phyloP scores from a whole-genome alignment of 2,888 invertebrate genomes.

The Incurvaria masculella region DNA sequence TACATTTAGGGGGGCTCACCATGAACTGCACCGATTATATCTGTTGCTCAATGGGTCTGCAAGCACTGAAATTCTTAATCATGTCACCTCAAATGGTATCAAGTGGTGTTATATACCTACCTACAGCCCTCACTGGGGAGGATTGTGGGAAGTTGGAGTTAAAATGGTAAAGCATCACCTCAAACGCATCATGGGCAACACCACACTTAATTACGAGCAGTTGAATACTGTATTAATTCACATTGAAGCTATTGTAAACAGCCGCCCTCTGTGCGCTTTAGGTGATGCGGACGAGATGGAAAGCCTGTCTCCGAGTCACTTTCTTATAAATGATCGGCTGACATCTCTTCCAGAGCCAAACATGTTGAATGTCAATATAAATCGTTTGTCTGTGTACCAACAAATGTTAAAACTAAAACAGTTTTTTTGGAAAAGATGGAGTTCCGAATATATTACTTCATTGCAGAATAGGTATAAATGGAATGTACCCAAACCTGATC shows the following conservation, averaged over 20 bases:
- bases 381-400: not conserved
- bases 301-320: not conserved
- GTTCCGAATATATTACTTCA: not conserved
- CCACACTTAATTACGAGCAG: not conserved
- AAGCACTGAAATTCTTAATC: not conserved
- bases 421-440: not conserved
- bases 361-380: not conserved
- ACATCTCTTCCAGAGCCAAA: not conserved
- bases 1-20: conserved; percentile 11
- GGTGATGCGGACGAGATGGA: not conserved
- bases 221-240: not conserved
- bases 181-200: not conserved
- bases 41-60: not conserved
- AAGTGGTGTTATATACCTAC: not conserved
- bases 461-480: not conserved
- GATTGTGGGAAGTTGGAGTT: not conserved
- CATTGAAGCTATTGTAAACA: not conserved
- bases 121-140: not conserved
- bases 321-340: not conserved
- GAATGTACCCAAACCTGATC: not conserved
- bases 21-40: not conserved
- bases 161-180: not conserved
- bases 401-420: not conserved
- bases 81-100: not conserved
- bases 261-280: not conserved